Percentiles rank a stretch among this genome's conserved stretches.
Evolutionary conservation across 92 coral and sea anemone genomes (phyloP).

Genomic region (Pocillopora meandrina): DNA sequence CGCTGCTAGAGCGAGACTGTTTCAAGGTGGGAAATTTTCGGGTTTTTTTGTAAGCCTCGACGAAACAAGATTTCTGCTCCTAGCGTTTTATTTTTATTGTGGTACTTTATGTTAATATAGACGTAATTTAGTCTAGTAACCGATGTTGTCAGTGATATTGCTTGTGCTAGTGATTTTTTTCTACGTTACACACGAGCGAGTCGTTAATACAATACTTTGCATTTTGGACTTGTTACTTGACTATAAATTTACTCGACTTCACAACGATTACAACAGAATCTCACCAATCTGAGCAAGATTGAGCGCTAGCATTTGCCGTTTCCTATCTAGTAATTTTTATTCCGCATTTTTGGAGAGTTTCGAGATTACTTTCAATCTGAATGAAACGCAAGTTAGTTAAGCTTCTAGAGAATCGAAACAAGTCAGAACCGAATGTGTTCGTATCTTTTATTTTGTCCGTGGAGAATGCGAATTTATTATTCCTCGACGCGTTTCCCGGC

Average conservation of each 20-base stretch:
- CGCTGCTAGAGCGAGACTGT: constrained; percentile 87
- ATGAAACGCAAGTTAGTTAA: background rate
- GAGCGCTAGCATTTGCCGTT: background rate
- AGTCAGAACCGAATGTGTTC: background rate
- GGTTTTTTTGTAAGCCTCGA: background rate
- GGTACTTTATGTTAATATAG: constrained; percentile 30
- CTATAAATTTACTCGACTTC: background rate
- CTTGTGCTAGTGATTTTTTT: background rate
- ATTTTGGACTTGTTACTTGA: background rate
- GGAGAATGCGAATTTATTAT: constrained; percentile 33
- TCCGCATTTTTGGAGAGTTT: background rate
- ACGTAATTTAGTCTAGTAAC: background rate
- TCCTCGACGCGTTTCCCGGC: background rate
- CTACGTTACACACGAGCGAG: background rate
- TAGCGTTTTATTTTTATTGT: constrained; percentile 8
- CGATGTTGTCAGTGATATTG: constrained; percentile 18
- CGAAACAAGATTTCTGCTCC: background rate
- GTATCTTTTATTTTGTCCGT: constrained; percentile 29
- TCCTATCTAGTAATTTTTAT: background rate
- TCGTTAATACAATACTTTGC: constrained; percentile 10
- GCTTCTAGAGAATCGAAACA: background rate
- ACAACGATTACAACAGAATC: background rate
- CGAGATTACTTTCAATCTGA: background rate
- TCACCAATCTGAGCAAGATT: background rate
- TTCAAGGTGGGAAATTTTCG: constrained; percentile 80